Evolutionary conservation across 2,888 invertebrate genomes (phyloP), one percentile per base, ranked within the genome.

Genomic region (Drosophila emarginata): DNA sequence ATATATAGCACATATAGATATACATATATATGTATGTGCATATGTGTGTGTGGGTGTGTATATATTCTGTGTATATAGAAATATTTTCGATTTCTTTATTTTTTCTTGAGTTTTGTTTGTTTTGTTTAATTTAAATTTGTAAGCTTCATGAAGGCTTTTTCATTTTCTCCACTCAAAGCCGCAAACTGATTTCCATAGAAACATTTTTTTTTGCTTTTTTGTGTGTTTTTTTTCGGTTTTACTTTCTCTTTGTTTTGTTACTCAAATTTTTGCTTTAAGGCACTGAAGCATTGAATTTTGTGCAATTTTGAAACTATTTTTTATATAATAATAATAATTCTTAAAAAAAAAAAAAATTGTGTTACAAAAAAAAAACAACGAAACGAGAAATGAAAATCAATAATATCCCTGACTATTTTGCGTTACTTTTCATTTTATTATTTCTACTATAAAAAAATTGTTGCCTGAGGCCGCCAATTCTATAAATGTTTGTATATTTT

Each of bases 251-350:
- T 59, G 6, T 72, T 63, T 66, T 60, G 72, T 70, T 69, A 76
- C 57, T 72, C 60, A 69, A 65, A 76, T 76, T 60, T 79, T 80
- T 81, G 87, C 88, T 78, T 89, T 89, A 89, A 89, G 89, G 89
- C 89, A 89, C 89, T 89, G 90, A 89, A 89, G 90, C 90, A 82
- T 82, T 87, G 76, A 89, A 83, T 88, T 89, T 87, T 88, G 83
- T 88, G 89, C 89, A 54, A 85, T 87, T 67, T 75, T 70, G 72
- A 80, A 82, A 61, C 72, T 68, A 66, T 54, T 64, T 39, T 57
- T 15, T 26, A 52, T 23, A 26, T 26, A 26, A 11, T 32, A 15
- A 32, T 15, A 51, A 54, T 15, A 15, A 7, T 9, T 11, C 11
- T 21, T 11, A 45, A 18, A 45, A 21, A 18, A 21, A 4, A 45